Evolutionary conservation across 2,113 vertebrate genomes (phyloP), one percentile per base, ranked within the genome.

Genomic region (Engraulis encrasicolus): DNA sequence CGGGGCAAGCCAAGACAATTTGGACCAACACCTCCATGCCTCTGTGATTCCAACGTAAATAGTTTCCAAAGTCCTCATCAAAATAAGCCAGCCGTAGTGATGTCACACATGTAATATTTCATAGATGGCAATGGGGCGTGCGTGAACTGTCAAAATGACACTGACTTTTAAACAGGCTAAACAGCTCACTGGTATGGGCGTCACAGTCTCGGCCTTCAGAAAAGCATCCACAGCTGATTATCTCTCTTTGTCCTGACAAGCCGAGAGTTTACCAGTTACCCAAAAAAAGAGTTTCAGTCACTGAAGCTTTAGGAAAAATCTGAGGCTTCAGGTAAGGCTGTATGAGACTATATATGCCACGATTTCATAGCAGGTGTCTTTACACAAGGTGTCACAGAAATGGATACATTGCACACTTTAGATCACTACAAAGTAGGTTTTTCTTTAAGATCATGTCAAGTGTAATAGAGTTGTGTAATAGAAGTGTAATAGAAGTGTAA

Each of bases 101-200:
- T 27, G 15, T 66, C 23, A 31, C 23, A 27, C 58, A 66, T 31
- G 58, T 66, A n/a, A 20, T 36, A 61, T 50, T 9, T 23, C 14
- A 48, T 54, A n/a, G 6, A 34, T 80, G 48, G 23, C 23, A 19
- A 50, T 80, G 48, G 74, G 50, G 74, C 81, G 31, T 49, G 19
- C 40, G 48, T 40, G 37, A 50, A 50, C 61, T 79, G 17, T 79
- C 78, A 74, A 23, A 34, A 80, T 77, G 61, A 6, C 36, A 81
- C 31, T 14, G 18, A 40, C 20, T 50, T 61, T 82, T 40, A 34
- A 45, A 81, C 74, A 50, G 61, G 14, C 48, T n/a, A 37, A 85
- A 81, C 19, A 2, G 74, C 36, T 50, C 31, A 81, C 18, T 52
- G 50, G 14, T 31, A 66, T 36, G 83, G 71, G 83, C 54, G 84